Percentiles rank a stretch among this genome's conserved stretches.
Conservation (phyloP, 2,113 vertebrate species). For the Anser brachyrhynchus region DNA sequence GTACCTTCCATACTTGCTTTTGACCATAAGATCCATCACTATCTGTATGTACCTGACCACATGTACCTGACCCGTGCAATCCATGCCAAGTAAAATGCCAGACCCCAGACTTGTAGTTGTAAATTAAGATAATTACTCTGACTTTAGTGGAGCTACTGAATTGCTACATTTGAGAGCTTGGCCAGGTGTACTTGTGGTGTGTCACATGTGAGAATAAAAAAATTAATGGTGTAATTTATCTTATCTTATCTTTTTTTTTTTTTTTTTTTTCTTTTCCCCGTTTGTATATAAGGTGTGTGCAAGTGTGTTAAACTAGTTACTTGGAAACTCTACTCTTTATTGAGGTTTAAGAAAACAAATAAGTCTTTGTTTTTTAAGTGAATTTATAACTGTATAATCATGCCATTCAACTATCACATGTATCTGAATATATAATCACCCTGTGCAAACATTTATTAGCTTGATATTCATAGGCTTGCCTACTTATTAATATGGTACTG, state of each 20-base stretch:
- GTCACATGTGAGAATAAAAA: neutral
- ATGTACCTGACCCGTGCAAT: neutral
- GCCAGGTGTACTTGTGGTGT: neutral
- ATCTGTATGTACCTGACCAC: neutral
- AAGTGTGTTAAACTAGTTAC: neutral
- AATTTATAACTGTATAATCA: neutral
- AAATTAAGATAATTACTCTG: neutral
- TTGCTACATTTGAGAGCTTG: neutral
- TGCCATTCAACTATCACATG: neutral
- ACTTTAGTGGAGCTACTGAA: neutral
- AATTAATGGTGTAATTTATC: neutral
- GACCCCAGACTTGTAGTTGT: neutral
- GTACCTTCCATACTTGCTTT: neutral
- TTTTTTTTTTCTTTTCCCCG: neutral
- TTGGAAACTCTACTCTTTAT: neutral
- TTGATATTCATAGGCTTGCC: neutral
- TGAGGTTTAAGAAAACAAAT: neutral
- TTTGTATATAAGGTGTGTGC: fast-evolving
- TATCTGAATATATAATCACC: neutral
- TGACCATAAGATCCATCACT: neutral
- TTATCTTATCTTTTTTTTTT: neutral
- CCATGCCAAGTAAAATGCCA: neutral
- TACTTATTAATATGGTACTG: neutral
- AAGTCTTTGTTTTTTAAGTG: neutral
- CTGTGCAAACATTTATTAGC: neutral